Evolutionary conservation across 2,113 vertebrate genomes (phyloP).

Genomic region (Alethe diademata): DNA sequence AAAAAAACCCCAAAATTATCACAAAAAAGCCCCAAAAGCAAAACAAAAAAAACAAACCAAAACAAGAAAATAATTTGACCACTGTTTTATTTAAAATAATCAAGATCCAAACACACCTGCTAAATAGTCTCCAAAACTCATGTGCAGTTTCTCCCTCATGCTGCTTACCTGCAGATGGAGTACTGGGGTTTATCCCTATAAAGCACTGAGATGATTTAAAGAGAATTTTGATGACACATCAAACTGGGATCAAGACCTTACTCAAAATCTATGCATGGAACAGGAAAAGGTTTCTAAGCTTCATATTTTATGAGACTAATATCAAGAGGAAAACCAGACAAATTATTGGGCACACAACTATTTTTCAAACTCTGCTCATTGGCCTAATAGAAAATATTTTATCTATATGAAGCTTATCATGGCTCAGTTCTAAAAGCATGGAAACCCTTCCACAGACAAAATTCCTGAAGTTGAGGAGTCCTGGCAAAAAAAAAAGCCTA

Average conservation of each 20-base stretch:
- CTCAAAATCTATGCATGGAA: not conserved
- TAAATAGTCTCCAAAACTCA: not conserved
- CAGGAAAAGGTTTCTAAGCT: not conserved
- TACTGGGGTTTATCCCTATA: not conserved
- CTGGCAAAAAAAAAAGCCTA: not conserved
- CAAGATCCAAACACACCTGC: not conserved
- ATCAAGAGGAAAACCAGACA: not conserved
- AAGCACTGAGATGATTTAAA: not conserved
- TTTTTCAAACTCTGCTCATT: not conserved
- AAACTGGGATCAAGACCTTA: not conserved
- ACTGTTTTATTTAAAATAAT: not conserved
- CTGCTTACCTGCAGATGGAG: not conserved
- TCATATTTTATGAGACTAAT: not conserved
- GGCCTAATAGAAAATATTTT: not conserved
- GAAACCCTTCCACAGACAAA: not conserved
- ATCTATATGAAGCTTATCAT: not conserved
- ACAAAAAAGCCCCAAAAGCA: rapidly evolving
- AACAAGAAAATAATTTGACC: not conserved
- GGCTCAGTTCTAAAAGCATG: not conserved
- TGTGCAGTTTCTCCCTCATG: not conserved
- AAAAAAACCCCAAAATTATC: not conserved
- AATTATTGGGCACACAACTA: not conserved
- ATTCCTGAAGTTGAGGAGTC: not conserved
- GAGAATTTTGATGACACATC: not conserved
- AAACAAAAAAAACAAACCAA: not conserved